These are phyloP conservation scores for Lamprotornis superbus DNA, from an alignment of 2,113 vertebrate species.

Conservation along the genomic window DNA sequence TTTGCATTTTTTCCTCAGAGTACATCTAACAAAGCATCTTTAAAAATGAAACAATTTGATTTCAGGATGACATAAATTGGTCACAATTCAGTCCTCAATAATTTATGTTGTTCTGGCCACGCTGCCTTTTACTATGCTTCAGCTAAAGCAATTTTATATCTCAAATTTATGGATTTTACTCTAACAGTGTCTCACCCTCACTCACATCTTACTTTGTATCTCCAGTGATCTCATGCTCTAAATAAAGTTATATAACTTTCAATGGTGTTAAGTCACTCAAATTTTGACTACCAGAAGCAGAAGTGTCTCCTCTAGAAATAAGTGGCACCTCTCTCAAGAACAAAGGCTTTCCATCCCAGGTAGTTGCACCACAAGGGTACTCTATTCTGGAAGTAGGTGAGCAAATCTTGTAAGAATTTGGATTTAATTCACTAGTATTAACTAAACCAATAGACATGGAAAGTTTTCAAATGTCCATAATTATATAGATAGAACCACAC, in stretches of 20 bases:
- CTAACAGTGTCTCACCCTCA: neutral
- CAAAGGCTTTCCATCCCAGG: neutral
- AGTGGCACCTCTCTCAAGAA: neutral
- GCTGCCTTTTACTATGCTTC: neutral
- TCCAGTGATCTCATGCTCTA: neutral
- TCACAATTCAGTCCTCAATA: neutral
- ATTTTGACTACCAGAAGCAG: neutral
- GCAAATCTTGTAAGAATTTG: neutral
- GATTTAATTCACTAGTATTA: neutral
- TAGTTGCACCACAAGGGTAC: neutral
- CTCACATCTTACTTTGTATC: neutral
- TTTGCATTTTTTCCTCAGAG: neutral
- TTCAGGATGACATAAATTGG: neutral
- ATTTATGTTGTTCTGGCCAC: fast-evolving
- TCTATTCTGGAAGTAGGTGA: neutral
- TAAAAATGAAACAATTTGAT: neutral
- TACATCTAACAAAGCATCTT: neutral
- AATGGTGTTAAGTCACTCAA: neutral
- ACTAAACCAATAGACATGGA: neutral
- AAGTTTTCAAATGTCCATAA: neutral
- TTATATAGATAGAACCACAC: neutral
- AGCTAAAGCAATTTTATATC: neutral
- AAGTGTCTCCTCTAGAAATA: neutral
- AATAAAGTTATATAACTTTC: neutral
- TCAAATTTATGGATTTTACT: neutral